Evolutionary conservation across 2,113 vertebrate species (phyloP).

Genomic region (Megaceryle maxima): DNA sequence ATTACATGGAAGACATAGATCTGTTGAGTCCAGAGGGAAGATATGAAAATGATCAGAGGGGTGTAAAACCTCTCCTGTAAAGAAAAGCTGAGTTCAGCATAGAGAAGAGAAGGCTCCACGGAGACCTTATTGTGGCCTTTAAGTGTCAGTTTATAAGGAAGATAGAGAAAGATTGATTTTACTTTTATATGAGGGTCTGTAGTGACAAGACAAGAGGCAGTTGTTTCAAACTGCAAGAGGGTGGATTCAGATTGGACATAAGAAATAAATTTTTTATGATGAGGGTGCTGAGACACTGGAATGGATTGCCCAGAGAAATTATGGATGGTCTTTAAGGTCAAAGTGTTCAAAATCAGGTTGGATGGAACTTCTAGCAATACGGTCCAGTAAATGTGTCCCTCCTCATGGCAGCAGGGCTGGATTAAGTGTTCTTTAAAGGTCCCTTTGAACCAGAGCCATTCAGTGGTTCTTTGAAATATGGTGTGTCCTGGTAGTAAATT

Average conservation of each 20-base stretch:
- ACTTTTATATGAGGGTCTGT: neutral
- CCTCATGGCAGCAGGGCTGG: rapidly evolving
- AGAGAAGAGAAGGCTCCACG: neutral
- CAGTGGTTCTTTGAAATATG: neutral
- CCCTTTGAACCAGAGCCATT: neutral
- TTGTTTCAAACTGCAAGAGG: neutral
- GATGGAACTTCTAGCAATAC: neutral
- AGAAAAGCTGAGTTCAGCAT: neutral
- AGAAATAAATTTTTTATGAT: neutral
- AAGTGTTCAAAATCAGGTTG: neutral
- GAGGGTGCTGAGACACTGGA: neutral
- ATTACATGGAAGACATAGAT: neutral
- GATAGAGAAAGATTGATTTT: neutral
- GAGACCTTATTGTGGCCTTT: neutral
- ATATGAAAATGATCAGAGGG: rapidly evolving
- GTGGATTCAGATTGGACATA: neutral
- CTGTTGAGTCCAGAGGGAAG: neutral
- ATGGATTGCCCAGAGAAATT: neutral
- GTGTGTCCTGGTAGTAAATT: neutral
- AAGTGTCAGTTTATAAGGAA: neutral
- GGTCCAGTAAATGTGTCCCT: neutral
- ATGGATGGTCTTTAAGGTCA: neutral
- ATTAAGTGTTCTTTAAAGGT: neutral
- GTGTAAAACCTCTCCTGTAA: neutral
- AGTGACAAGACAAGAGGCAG: neutral